These are phyloP conservation scores for Aporophyla nigra DNA, from an alignment of 2,888 invertebrate species.

Conservation along the genomic window DNA sequence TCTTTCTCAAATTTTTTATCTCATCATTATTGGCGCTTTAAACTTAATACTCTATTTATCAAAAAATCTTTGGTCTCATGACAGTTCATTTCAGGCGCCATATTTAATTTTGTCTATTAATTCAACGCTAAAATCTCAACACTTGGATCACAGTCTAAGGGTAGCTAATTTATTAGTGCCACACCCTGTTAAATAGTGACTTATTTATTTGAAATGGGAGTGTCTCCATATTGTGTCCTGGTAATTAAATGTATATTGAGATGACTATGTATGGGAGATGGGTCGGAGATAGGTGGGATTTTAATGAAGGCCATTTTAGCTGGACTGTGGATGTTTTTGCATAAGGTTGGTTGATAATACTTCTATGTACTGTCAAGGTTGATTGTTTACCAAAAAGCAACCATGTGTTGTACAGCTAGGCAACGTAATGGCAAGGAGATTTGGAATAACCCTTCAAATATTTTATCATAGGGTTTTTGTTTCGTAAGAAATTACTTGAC, in stretches of 20 bases:
- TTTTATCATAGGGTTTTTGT: no score
- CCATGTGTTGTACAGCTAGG: no score
- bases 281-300: slow-evolving; percentile 22
- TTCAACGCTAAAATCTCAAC: background rate
- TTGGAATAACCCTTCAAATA: no score
- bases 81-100: slow-evolving; percentile 5
- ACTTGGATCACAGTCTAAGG: slow-evolving; percentile 48
- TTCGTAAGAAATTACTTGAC: no score
- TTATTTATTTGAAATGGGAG: slow-evolving; percentile 58
- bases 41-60: no score
- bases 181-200: slow-evolving; percentile 67
- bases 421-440: no score
- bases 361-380: no score
- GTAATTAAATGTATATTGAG: slow-evolving; percentile 53
- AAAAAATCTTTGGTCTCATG: background rate
- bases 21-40: background rate
- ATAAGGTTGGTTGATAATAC: background rate
- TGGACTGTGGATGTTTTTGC: no score
- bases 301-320: background rate
- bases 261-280: slow-evolving; percentile 35
- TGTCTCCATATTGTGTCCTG: slow-evolving; percentile 46
- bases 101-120: background rate
- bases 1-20: background rate
- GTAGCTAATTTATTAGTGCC: slow-evolving; percentile 67
- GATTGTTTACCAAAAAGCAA: no score